phyloP scores from a whole-genome alignment of 2,888 invertebrate species.

The Athalia rosae region DNA sequence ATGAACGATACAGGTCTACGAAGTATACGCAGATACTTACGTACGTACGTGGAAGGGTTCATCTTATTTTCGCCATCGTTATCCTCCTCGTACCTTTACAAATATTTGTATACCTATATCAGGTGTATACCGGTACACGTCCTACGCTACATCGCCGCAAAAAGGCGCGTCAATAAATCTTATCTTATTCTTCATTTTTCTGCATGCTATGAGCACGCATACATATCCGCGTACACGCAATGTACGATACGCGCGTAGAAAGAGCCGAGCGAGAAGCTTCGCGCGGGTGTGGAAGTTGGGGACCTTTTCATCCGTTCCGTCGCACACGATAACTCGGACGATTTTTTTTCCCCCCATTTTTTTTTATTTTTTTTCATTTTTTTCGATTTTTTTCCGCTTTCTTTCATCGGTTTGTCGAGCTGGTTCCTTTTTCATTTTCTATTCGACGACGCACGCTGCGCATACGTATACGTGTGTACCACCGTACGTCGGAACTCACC shows the following conservation, averaged over 20 bases:
- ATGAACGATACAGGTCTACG: neutral
- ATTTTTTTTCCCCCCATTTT: neutral
- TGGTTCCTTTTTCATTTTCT: neutral
- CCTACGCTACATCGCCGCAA: neutral
- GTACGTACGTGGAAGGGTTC: neutral
- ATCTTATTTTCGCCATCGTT: slow-evolving; percentile 6
- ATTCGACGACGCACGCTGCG: neutral
- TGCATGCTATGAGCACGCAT: neutral
- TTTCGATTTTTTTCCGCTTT: neutral
- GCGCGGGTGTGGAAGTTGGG: too few species aligned
- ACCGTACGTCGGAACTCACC: too few species aligned
- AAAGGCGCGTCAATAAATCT: slow-evolving; percentile 31
- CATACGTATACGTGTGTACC: too few species aligned
- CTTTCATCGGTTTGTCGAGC: slow-evolving; percentile 8
- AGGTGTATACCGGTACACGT: too few species aligned
- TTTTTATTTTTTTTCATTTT: neutral
- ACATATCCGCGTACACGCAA: neutral
- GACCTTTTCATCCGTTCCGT: neutral
- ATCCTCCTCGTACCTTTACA: neutral
- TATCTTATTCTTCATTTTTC: slow-evolving; percentile 24
- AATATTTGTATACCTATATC: too few species aligned
- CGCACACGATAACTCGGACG: neutral
- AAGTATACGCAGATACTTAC: neutral
- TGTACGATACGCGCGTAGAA: neutral
- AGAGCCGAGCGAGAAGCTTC: too few species aligned